Conservation (phyloP, 2,888 invertebrate species). For the Actias luna region DNA sequence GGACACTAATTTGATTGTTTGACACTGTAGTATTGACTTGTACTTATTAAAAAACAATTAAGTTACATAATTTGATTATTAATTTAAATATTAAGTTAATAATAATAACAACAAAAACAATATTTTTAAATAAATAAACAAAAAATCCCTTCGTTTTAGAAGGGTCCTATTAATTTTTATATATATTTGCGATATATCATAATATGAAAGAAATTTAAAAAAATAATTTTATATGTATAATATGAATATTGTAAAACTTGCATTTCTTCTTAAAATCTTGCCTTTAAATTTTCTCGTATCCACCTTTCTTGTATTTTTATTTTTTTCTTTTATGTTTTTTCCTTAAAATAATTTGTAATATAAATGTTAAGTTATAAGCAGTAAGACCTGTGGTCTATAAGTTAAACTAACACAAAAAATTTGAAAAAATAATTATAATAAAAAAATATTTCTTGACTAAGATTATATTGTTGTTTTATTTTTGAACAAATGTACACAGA, state of each 20-base stretch:
- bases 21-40: constrained; percentile 19
- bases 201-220: background rate
- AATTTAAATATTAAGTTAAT: constrained; percentile 14
- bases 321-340: constrained; percentile 36
- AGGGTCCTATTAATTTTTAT: constrained; percentile 44
- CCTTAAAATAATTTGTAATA: constrained; percentile 29
- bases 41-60: constrained; percentile 37
- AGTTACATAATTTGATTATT: constrained; percentile 2
- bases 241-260: constrained; percentile 36
- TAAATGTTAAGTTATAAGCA: constrained; percentile 17
- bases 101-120: background rate
- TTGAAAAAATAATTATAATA: constrained; percentile 36
- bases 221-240: constrained; percentile 24
- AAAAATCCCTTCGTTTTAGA: constrained; percentile 68
- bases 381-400: constrained; percentile 79
- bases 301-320: constrained; percentile 25
- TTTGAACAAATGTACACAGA: background rate
- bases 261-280: constrained; percentile 48
- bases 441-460: constrained; percentile 29
- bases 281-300: constrained; percentile 33
- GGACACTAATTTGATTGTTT: background rate
- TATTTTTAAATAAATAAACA: constrained; percentile 8
- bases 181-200: background rate
- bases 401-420: constrained; percentile 50
- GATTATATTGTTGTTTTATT: constrained; percentile 23